These are phyloP conservation scores for Cichlasoma orientale DNA, from an alignment of 2,797 vertebrate genomes.

Conservation along the genomic window DNA sequence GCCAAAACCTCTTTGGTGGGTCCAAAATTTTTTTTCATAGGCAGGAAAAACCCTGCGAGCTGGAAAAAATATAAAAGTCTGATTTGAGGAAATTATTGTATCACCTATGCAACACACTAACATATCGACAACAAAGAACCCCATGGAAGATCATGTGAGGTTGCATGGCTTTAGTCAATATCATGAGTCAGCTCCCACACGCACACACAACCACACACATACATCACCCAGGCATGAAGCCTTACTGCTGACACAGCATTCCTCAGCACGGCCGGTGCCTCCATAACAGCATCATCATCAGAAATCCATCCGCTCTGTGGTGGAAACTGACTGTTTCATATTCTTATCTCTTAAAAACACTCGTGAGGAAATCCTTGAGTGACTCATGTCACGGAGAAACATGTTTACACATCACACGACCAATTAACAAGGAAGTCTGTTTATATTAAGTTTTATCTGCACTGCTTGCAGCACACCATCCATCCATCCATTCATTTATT, in stretches of 20 bases:
- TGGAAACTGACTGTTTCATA: background rate
- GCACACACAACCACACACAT: background rate
- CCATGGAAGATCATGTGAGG: slow-evolving; percentile 16
- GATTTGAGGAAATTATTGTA: background rate
- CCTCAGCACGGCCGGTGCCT: background rate
- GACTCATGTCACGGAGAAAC: background rate
- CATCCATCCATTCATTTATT: no score
- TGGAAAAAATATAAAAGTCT: background rate
- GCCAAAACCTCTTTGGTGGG: background rate
- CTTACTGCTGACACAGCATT: slow-evolving; percentile 51
- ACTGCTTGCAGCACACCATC: background rate
- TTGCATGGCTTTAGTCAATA: slow-evolving; percentile 25
- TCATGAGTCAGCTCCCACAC: slow-evolving; percentile 46
- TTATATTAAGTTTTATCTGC: background rate
- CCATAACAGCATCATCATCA: slow-evolving; percentile 15
- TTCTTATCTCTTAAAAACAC: background rate
- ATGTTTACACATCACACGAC: background rate
- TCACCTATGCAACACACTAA: background rate
- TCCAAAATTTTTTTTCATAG: background rate
- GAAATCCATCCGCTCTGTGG: background rate
- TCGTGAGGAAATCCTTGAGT: background rate
- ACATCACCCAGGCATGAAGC: background rate
- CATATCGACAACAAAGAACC: background rate
- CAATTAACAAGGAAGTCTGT: background rate
- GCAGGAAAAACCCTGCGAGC: background rate